These are phyloP conservation scores for Muntiacus muntjak DNA, from an alignment of 2,113 vertebrate genomes.

Conservation along the genomic window DNA sequence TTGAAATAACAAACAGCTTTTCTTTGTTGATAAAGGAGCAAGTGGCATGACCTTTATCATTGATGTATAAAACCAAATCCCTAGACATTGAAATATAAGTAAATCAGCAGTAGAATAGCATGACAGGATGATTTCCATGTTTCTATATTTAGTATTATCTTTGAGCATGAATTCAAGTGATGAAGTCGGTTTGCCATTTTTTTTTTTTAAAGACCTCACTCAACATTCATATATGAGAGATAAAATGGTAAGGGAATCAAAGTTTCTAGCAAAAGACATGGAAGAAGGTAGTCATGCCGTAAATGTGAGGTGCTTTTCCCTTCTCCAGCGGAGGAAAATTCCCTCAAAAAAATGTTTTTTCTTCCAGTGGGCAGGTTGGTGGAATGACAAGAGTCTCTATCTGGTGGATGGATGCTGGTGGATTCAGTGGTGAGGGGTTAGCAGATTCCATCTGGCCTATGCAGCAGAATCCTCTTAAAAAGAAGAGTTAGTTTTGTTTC, in stretches of 20 bases:
- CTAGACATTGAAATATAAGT: neutral
- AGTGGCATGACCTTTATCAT: neutral
- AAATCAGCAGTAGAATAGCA: neutral
- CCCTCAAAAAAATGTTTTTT: neutral
- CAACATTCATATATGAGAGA: neutral
- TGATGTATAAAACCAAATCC: neutral
- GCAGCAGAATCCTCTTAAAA: neutral
- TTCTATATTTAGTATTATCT: constrained; percentile 10
- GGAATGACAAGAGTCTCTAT: neutral
- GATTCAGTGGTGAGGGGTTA: neutral
- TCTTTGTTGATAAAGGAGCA: neutral
- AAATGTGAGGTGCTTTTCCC: neutral
- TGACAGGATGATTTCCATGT: neutral
- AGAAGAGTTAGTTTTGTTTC: constrained; percentile 32
- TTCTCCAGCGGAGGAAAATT: neutral
- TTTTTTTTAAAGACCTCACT: neutral
- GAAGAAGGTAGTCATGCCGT: accelerated
- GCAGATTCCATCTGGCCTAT: neutral
- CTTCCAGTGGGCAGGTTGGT: neutral
- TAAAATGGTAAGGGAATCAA: neutral
- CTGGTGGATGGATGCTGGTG: neutral
- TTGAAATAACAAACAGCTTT: neutral
- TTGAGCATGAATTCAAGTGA: constrained; percentile 29
- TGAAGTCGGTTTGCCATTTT: neutral
- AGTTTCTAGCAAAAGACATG: neutral